Percentiles rank a stretch among this genome's conserved stretches.
Evolutionary conservation across 2,113 vertebrate species (phyloP).

Genomic region (Eupsittula cactorum): DNA sequence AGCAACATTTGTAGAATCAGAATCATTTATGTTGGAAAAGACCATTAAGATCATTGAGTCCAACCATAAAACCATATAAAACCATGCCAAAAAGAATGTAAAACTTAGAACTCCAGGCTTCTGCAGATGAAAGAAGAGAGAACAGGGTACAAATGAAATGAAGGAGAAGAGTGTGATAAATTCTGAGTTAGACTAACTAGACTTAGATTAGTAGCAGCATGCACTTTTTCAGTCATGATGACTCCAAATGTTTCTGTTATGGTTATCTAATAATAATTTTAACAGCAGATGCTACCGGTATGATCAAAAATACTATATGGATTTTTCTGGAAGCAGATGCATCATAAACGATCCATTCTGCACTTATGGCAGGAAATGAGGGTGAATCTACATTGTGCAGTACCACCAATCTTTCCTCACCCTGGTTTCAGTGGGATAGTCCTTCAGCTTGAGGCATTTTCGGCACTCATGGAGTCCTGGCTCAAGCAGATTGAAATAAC

Average conservation of each 20-base stretch:
- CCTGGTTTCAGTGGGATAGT: background rate
- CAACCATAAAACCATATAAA: background rate
- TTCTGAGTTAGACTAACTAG: background rate
- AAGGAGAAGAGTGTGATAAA: background rate
- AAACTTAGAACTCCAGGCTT: background rate
- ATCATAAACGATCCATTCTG: background rate
- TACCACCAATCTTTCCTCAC: background rate
- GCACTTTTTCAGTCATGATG: background rate
- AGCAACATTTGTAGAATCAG: background rate
- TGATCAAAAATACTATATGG: background rate
- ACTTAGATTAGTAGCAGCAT: background rate
- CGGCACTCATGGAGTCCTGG: background rate
- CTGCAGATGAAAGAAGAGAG: background rate
- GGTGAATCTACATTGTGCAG: background rate
- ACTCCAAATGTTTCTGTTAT: background rate
- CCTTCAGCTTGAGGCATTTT: background rate
- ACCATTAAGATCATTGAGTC: fast-evolving
- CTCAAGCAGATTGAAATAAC: background rate
- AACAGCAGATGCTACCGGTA: background rate
- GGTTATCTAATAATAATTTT: background rate
- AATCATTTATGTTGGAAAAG: background rate
- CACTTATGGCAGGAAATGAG: background rate
- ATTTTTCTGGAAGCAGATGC: background rate
- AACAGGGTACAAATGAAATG: background rate
- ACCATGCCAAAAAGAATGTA: background rate